phyloP scores from a whole-genome alignment of 1,140 invertebrate genomes.

The Drosophila pachea region DNA sequence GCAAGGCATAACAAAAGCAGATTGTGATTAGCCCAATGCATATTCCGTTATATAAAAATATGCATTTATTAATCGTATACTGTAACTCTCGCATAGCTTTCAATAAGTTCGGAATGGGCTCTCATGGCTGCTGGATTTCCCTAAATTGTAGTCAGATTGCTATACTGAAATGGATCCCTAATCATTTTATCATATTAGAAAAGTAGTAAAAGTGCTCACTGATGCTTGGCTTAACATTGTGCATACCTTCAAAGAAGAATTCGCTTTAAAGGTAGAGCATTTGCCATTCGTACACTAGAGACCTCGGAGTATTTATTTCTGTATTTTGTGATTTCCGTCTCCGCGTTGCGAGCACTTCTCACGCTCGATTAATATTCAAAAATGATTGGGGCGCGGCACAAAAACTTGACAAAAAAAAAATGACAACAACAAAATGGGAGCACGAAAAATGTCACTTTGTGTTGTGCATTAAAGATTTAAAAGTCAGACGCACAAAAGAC shows the following conservation, averaged over 20 bases:
- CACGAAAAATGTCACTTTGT: conserved; percentile 25
- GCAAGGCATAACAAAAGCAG: too few relatives aligned
- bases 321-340: not conserved
- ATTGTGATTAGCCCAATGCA: too few relatives aligned
- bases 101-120: too few relatives aligned
- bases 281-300: not conserved
- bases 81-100: too few relatives aligned
- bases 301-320: not conserved
- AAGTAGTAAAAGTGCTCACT: too few relatives aligned
- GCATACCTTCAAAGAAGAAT: not conserved
- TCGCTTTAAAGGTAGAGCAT: not conserved
- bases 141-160: too few relatives aligned
- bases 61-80: too few relatives aligned
- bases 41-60: too few relatives aligned
- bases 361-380: conserved; percentile 64
- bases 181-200: too few relatives aligned
- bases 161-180: too few relatives aligned
- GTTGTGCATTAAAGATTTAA: conserved; percentile 26
- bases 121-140: too few relatives aligned
- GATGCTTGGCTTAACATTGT: not conserved
- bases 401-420: conserved; percentile 25
- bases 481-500: conserved; percentile 19
- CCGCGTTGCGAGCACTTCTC: conserved; percentile 43
- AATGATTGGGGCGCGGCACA: conserved; percentile 38
- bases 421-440: conserved; percentile 11